Evolutionary conservation across 2,888 invertebrate species (phyloP).

Genomic region (Glomeris marginata): DNA sequence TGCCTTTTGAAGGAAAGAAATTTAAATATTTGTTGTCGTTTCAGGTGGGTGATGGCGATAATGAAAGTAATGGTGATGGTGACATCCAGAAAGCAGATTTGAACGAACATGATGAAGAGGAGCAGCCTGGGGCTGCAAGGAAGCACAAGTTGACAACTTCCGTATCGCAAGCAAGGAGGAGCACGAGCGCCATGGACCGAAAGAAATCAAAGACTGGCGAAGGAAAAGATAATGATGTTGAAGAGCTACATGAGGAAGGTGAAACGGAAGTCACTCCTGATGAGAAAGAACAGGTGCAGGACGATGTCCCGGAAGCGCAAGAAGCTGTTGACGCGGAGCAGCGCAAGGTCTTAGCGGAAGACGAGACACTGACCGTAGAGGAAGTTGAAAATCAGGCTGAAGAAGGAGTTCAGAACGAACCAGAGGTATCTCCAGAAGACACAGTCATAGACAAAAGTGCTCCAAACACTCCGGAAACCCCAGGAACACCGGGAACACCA

Average conservation of each 20-base stretch:
- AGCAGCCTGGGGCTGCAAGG: not conserved
- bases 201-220: constrained; percentile 21
- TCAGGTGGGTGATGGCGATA: constrained; percentile 14
- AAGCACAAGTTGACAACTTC: constrained; percentile 3
- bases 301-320: constrained; percentile 3
- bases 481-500: constrained; percentile 6
- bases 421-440: not conserved
- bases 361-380: constrained; percentile 43
- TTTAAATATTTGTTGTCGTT: too few relatives aligned
- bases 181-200: constrained; percentile 53
- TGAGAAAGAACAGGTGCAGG: constrained; percentile 14
- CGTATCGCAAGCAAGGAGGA: constrained; percentile 32
- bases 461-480: constrained; percentile 1
- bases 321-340: constrained; percentile 7
- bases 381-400: not conserved
- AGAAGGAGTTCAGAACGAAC: not conserved
- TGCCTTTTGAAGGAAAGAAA: too few relatives aligned
- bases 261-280: constrained; percentile 21
- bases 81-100: not conserved
- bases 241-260: constrained; percentile 17
- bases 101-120: not conserved
- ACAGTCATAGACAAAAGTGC: constrained; percentile 20
- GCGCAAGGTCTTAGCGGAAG: not conserved
- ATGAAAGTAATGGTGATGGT: too few relatives aligned
- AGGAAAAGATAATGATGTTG: constrained; percentile 8